Evolutionary conservation across 2,888 invertebrate genomes (phyloP).

Genomic region (Orgyia antiqua): DNA sequence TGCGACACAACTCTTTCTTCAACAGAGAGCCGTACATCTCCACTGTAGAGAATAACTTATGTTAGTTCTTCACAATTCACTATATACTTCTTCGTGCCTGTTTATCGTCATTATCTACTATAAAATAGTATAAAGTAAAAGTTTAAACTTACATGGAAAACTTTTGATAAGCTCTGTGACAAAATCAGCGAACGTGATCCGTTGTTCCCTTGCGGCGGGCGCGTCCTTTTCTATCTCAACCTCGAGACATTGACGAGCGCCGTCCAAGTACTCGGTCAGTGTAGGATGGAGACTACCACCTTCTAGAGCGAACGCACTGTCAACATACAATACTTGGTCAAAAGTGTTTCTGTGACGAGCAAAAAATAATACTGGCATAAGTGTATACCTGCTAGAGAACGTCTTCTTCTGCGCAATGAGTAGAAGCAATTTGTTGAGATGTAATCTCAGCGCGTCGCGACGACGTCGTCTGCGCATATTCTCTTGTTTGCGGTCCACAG

Average conservation of each 20-base stretch:
- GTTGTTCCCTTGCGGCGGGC: conserved; percentile 90
- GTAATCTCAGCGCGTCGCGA: conserved; percentile 93
- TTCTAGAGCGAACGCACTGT: conserved; percentile 89
- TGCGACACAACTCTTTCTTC: conserved; percentile 90
- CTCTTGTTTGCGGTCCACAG: conserved; percentile 97
- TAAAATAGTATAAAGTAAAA: too few species aligned
- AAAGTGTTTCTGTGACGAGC: too few species aligned
- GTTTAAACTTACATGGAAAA: conserved; percentile 90
- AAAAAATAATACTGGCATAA: too few species aligned
- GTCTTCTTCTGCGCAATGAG: conserved; percentile 95
- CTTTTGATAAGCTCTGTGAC: conserved; percentile 95
- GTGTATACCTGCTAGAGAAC: conserved; percentile 88
- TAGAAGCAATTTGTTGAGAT: conserved; percentile 94
- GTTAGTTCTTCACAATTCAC: too few species aligned
- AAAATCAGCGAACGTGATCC: conserved; percentile 96
- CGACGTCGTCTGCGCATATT: conserved; percentile 94
- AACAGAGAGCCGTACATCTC: conserved; percentile 91
- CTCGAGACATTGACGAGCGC: conserved; percentile 93
- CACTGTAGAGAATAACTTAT: conserved; percentile 74
- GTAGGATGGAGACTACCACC: conserved; percentile 90
- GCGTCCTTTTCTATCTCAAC: conserved; percentile 96
- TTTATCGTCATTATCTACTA: too few species aligned
- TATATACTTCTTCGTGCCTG: too few species aligned
- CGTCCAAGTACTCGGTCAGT: conserved; percentile 96
- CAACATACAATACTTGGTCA: too few species aligned